Base-by-base conservation (phyloP, 2,797 vertebrate species). In the Astyanax mexicanus region DNA sequence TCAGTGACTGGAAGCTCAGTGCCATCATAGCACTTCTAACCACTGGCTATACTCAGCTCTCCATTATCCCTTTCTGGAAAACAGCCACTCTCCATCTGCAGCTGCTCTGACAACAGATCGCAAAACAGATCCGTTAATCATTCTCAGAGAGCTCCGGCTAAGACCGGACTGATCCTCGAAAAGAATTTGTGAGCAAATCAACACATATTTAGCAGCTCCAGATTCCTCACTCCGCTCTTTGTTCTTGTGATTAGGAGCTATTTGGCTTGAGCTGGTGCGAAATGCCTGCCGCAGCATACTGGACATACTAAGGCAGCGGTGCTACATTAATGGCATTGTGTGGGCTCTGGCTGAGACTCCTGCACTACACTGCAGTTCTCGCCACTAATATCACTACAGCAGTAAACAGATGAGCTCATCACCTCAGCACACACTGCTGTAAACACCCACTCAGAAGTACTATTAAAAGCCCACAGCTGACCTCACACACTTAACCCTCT, bases 321-420 rank as follows among this genome's bases (percentile, higher is more conserved):
- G 65, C 72, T 21, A 69, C 32, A 79, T 74, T 76, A 71, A 62
- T 79, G 73, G 37, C 54, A 64, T 74, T 74, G 77, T 83, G 19
- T 62, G 32, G 40, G 72, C 35, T 42, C 3, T 55, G 17, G 47
- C 32, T 23, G 32, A 54, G 35, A 52, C 71, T 60, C 23, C 45
- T 23, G 51, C 17, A 42, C 66, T 60, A 51, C 23, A 32, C 25
- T 67, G 75, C 45, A 64, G 42, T 74, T 73, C 47, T 38, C 55
- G 58, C 74, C 60, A 68, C 74, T 64, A 67, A 62, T 32, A 29
- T 61, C 15, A 47, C 58, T 42, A 19, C 65, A 69, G 65, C 75
- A 58, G 61, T 77, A 78, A 78, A 73, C 70, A 73, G 69, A 78
- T 78, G 64, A 73, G 70, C 52, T 78, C 70, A 78, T 73, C 70